phyloP scores from a whole-genome alignment of 2,797 vertebrate species.

The Scleropages formosus region DNA sequence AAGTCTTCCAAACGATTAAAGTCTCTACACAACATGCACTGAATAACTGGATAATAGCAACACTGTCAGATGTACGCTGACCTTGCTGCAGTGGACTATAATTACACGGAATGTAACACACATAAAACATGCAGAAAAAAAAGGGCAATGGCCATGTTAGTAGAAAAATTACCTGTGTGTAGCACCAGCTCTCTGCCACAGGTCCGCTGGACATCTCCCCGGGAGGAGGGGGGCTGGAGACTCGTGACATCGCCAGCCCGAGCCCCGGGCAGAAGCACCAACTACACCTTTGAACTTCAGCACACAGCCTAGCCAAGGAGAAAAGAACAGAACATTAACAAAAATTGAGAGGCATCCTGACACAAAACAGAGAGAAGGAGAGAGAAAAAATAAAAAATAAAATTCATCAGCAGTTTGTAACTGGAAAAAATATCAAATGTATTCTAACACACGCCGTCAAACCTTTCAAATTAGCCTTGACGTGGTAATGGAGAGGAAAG shows the following conservation, averaged over 20 bases:
- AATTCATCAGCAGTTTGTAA: slow-evolving; percentile 31
- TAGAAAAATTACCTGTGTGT: slow-evolving; percentile 83
- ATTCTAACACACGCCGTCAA: slow-evolving; percentile 23
- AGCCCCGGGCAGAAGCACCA: slow-evolving; percentile 45
- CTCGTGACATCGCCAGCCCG: slow-evolving; percentile 86
- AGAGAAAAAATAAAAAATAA: neutral
- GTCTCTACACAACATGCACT: too few species aligned
- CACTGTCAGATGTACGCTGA: too few species aligned
- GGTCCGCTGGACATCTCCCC: slow-evolving; percentile 95
- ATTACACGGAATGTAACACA: too few species aligned
- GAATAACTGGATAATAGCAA: too few species aligned
- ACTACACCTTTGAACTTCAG: slow-evolving; percentile 54
- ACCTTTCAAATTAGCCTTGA: slow-evolving; percentile 36
- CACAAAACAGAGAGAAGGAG: too few species aligned
- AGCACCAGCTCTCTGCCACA: slow-evolving; percentile 99
- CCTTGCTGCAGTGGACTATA: too few species aligned
- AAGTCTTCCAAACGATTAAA: too few species aligned
- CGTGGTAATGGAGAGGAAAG: slow-evolving; percentile 27
- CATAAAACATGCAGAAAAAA: too few species aligned
- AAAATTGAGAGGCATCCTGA: neutral
- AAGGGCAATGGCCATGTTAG: neutral
- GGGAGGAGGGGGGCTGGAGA: slow-evolving; percentile 87
- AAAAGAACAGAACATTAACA: slow-evolving; percentile 24
- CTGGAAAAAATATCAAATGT: slow-evolving; percentile 32
- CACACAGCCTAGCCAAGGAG: slow-evolving; percentile 45